Conservation (phyloP, 2,113 vertebrate genomes). For the Neolamprologus hecqui region DNA sequence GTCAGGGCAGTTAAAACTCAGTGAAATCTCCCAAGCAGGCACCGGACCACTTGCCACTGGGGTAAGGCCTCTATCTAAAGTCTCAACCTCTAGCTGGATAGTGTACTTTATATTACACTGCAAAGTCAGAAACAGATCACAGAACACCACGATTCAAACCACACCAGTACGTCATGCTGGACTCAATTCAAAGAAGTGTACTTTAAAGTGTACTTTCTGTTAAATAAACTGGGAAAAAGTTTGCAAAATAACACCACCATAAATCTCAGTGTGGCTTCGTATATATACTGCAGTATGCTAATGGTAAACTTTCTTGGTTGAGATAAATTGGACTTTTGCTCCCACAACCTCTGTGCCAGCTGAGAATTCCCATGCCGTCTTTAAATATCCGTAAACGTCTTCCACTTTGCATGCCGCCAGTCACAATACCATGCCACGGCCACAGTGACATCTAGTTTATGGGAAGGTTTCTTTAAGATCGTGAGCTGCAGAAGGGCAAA, state of each 20-base stretch:
- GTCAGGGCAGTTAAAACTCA: constrained; percentile 37
- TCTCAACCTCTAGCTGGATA: neutral
- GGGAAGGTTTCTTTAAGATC: constrained; percentile 1
- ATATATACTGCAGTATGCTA: neutral
- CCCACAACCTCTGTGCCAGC: neutral
- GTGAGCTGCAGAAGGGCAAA: constrained; percentile 7
- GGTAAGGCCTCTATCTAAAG: neutral
- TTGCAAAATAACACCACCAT: constrained; percentile 1
- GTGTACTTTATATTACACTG: neutral
- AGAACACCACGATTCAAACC: neutral
- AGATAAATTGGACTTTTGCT: constrained; percentile 4
- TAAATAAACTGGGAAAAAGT: neutral
- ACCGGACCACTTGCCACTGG: neutral
- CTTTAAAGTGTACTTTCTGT: neutral
- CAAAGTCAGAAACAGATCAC: neutral
- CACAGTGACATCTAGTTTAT: constrained; percentile 49
- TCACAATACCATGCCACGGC: constrained; percentile 10
- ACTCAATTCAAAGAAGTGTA: neutral
- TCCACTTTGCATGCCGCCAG: constrained; percentile 19
- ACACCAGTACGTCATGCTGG: neutral
- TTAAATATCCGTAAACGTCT: constrained; percentile 57
- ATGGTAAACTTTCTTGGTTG: neutral
- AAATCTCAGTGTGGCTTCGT: constrained; percentile 25
- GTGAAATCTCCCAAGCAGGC: constrained; percentile 9
- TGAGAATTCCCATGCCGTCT: constrained; percentile 58